These are phyloP conservation scores for Orbicella faveolata DNA, from an alignment of 64 coral and sea anemone species.

Conservation along the genomic window DNA sequence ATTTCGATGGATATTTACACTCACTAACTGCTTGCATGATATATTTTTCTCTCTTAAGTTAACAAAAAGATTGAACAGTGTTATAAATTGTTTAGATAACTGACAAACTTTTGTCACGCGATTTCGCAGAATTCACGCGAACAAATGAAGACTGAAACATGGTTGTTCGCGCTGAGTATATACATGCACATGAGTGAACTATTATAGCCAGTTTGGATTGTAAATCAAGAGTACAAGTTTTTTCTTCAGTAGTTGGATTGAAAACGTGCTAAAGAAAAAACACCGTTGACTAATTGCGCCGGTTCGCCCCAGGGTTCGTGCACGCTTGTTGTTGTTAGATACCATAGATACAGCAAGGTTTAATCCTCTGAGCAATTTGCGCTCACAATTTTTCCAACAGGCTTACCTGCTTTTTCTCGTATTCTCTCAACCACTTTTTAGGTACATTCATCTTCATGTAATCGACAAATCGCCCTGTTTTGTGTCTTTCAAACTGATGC, in stretches of 20 bases:
- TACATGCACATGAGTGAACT: no score
- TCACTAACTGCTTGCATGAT: neutral
- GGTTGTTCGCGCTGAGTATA: neutral
- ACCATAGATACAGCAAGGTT: neutral
- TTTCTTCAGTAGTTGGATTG: no score
- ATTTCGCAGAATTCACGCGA: neutral
- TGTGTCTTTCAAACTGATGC: neutral
- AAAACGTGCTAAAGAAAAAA: no score
- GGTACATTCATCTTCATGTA: slow-evolving; percentile 6
- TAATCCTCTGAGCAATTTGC: neutral
- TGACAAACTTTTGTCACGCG: neutral
- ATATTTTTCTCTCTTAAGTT: neutral
- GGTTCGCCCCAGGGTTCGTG: no score
- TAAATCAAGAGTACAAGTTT: no score
- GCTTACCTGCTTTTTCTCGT: slow-evolving; percentile 24
- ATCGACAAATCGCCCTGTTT: neutral
- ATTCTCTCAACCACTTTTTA: slow-evolving; percentile 26
- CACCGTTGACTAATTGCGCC: no score
- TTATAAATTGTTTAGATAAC: neutral
- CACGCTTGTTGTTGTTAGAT: neutral
- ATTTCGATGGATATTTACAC: neutral
- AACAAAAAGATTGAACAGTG: neutral
- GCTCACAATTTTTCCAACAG: neutral
- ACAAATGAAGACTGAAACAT: neutral
- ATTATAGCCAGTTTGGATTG: no score